A percentile compares a stretch with the other conserved stretches of the same genome.
These are phyloP conservation scores for Drosophila putrida DNA, from an alignment of 2,888 invertebrate genomes.

Conservation along the genomic window DNA sequence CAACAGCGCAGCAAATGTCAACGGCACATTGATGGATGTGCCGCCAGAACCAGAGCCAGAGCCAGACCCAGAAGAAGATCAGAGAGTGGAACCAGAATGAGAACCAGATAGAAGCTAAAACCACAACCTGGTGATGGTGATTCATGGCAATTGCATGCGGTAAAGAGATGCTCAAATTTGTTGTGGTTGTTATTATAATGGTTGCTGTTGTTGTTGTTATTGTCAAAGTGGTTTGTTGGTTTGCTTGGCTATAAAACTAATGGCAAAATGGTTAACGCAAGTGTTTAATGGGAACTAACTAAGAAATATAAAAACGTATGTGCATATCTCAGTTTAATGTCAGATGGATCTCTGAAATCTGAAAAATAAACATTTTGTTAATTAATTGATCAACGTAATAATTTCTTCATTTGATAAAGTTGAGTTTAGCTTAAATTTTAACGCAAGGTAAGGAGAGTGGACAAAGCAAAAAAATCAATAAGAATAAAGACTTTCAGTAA, in stretches of 20 bases:
- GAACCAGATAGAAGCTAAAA: slow-evolving; percentile 18
- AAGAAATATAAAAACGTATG: slow-evolving; percentile 9
- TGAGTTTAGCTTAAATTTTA: too few relatives aligned
- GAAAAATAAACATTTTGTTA: too few relatives aligned
- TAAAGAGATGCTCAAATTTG: slow-evolving; percentile 66
- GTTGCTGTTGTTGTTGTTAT: slow-evolving; percentile 25
- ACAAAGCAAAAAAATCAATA: too few relatives aligned
- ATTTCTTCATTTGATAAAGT: too few relatives aligned
- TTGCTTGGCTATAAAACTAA: slow-evolving; percentile 31
- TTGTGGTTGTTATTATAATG: slow-evolving; percentile 35
- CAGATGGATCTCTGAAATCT: too few relatives aligned
- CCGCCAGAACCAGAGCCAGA: slow-evolving; percentile 50
- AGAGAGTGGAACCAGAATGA: slow-evolving; percentile 7
- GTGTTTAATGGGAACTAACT: slow-evolving; percentile 58
- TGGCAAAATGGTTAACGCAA: slow-evolving; percentile 47
- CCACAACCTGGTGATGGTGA: slow-evolving; percentile 76
- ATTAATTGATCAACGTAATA: too few relatives aligned
- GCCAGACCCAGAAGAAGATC: slow-evolving; percentile 26
- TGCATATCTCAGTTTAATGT: background rate
- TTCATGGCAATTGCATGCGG: slow-evolving; percentile 79
- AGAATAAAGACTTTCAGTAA: background rate
- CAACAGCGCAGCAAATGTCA: slow-evolving; percentile 79
- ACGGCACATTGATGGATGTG: slow-evolving; percentile 79
- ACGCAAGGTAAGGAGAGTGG: too few relatives aligned
- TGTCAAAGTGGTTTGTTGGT: slow-evolving; percentile 17